phyloP scores from a whole-genome alignment of 2,113 vertebrate genomes.

The Pluvianellus socialis region DNA sequence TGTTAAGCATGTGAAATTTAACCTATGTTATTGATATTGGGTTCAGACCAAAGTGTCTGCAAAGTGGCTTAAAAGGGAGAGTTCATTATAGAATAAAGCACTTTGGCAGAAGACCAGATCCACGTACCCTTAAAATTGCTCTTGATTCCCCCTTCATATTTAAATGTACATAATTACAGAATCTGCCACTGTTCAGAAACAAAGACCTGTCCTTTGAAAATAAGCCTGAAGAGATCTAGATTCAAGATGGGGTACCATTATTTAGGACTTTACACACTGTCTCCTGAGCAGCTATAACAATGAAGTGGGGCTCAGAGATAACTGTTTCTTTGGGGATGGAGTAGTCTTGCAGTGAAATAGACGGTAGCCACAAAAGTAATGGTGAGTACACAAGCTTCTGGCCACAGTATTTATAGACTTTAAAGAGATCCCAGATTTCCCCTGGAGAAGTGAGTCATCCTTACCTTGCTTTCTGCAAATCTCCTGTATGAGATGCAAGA shows the following conservation, averaged over 20 bases:
- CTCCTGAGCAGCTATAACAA: not conserved
- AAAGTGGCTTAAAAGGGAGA: slow-evolving; percentile 60
- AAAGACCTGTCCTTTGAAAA: not conserved
- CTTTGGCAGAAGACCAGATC: slow-evolving; percentile 35
- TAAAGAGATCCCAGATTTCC: not conserved
- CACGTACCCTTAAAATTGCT: slow-evolving; percentile 31
- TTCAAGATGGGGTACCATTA: not conserved
- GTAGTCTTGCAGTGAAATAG: not conserved
- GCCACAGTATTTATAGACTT: not conserved
- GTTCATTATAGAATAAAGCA: slow-evolving; percentile 53
- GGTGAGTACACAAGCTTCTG: not conserved
- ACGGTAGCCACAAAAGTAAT: not conserved
- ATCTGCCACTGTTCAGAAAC: not conserved
- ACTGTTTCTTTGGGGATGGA: not conserved
- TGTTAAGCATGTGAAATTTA: slow-evolving; percentile 66
- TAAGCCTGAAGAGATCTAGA: not conserved
- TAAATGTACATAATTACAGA: not conserved
- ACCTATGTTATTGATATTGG: slow-evolving; percentile 66
- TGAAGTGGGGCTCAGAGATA: not conserved
- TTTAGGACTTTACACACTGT: too few species aligned
- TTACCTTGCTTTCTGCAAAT: not conserved
- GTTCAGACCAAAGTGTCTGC: slow-evolving; percentile 62
- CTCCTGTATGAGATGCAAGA: not conserved
- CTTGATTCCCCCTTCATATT: slow-evolving; percentile 51
- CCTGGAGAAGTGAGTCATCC: not conserved